These are phyloP conservation scores for Drosophila antonietae DNA, from an alignment of 2,888 invertebrate genomes.

Conservation along the genomic window DNA sequence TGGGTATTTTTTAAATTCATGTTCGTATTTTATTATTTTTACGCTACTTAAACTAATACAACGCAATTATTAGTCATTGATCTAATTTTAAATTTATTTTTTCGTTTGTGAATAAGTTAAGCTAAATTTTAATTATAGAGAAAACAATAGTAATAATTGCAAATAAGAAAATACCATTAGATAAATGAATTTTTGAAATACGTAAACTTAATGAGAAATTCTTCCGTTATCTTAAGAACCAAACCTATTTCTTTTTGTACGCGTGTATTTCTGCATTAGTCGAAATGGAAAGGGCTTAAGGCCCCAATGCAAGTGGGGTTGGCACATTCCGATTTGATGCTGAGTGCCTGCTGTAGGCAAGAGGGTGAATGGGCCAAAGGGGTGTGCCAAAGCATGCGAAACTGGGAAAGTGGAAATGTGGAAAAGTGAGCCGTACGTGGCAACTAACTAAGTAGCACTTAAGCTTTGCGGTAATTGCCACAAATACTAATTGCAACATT, in stretches of 20 bases:
- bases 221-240: background rate
- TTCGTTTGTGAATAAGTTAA: too few relatives aligned
- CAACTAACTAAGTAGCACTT: slow-evolving; percentile 14
- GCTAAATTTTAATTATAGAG: too few relatives aligned
- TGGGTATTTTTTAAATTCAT: too few relatives aligned
- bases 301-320: slow-evolving; percentile 9
- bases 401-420: background rate
- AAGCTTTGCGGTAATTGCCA: slow-evolving; percentile 27
- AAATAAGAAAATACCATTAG: too few relatives aligned
- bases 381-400: background rate
- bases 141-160: too few relatives aligned
- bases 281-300: slow-evolving; percentile 4
- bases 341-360: background rate
- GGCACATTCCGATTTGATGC: slow-evolving; percentile 8
- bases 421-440: background rate
- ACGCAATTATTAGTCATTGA: too few relatives aligned
- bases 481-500: slow-evolving; percentile 35
- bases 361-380: background rate
- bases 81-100: too few relatives aligned
- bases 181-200: background rate
- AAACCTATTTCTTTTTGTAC: background rate
- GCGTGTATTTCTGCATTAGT: slow-evolving; percentile 7
- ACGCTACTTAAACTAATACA: too few relatives aligned
- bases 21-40: too few relatives aligned
- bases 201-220: background rate